phyloP scores from a whole-genome alignment of 1,140 invertebrate species.

The Bombus impatiens region DNA sequence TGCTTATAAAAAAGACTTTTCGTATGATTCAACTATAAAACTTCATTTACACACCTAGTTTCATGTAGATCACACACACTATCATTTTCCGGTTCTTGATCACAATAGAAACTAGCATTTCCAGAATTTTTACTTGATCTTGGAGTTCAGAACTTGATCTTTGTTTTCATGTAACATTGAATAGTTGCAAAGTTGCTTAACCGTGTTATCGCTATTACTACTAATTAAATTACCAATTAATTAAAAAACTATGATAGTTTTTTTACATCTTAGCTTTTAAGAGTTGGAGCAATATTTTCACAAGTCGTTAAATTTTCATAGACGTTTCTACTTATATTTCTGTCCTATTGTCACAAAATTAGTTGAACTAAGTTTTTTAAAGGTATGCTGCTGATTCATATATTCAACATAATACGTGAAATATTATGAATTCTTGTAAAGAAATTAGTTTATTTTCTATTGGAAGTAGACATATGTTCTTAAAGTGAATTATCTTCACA shows the following conservation, averaged over 20 bases:
- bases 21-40: constrained; percentile 19
- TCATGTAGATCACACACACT: constrained; percentile 35
- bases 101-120: constrained; percentile 64
- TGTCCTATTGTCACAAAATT: no score
- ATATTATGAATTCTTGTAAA: constrained; percentile 56
- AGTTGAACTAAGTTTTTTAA: constrained; percentile 49
- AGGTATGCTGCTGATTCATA: not conserved
- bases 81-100: constrained; percentile 25
- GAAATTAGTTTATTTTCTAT: constrained; percentile 65
- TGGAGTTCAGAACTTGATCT: constrained; percentile 70
- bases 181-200: constrained; percentile 79
- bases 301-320: constrained; percentile 13
- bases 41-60: constrained; percentile 18
- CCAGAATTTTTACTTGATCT: constrained; percentile 74
- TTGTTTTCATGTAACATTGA: constrained; percentile 61
- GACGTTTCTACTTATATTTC: constrained; percentile 33
- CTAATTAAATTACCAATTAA: constrained; percentile 66
- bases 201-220: constrained; percentile 67
- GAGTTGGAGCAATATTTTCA: constrained; percentile 6
- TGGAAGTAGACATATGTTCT: not conserved
- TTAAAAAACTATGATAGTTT: not conserved
- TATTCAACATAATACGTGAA: not conserved
- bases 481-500: not conserved
- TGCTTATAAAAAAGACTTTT: constrained; percentile 15
- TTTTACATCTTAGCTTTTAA: constrained; percentile 58